These are phyloP conservation scores for Hecatera dysodea DNA, from an alignment of 2,888 invertebrate genomes.

Conservation along the genomic window DNA sequence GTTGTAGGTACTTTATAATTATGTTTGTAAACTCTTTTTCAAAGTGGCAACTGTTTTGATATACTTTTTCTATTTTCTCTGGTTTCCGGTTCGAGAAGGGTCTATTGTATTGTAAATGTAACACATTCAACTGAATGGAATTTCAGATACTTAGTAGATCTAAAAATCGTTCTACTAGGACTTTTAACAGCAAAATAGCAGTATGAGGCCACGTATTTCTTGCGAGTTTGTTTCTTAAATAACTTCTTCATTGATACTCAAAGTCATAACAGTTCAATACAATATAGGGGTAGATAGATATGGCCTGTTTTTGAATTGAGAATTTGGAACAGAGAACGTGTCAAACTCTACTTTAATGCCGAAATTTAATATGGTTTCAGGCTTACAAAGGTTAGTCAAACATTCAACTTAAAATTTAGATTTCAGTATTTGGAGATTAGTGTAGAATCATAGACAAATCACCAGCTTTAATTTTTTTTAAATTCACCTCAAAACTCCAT, in stretches of 20 bases:
- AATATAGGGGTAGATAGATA: too few species aligned
- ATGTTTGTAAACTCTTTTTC: constrained; percentile 32
- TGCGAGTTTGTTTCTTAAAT: background rate
- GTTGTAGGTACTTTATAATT: constrained; percentile 23
- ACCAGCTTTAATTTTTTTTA: background rate
- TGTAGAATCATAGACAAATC: background rate
- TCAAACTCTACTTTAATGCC: too few species aligned
- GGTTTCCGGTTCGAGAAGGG: background rate
- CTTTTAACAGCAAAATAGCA: too few species aligned
- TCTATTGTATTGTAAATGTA: too few species aligned
- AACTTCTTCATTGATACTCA: background rate
- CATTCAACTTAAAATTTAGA: background rate
- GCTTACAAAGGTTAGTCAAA: background rate
- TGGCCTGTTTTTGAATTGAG: too few species aligned
- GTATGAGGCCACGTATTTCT: background rate
- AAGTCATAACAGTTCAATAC: background rate
- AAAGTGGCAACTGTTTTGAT: background rate
- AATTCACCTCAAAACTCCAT: too few species aligned
- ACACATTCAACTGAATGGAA: background rate
- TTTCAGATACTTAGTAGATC: background rate
- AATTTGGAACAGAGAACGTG: too few species aligned
- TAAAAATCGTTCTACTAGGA: background rate
- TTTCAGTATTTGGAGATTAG: background rate
- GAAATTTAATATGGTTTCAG: background rate
- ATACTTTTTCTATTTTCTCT: background rate